phyloP scores from a whole-genome alignment of 2,797 vertebrate genomes.

The Manis pentadactyla region DNA sequence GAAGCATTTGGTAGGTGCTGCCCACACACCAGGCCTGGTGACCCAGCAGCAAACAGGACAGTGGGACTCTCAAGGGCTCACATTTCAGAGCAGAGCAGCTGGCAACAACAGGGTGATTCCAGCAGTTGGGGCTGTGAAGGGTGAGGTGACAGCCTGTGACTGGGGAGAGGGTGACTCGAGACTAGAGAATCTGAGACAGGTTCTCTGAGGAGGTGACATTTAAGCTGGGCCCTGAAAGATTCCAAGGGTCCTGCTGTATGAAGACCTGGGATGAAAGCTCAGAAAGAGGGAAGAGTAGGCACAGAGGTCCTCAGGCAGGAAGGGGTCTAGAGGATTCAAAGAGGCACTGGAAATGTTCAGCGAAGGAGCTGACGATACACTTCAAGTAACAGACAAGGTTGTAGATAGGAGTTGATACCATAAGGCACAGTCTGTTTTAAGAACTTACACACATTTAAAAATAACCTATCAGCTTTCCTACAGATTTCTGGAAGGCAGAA shows the following conservation, averaged over 20 bases:
- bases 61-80: not conserved
- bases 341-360: not conserved
- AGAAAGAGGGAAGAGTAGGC: not conserved
- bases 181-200: not conserved
- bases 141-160: fast-evolving
- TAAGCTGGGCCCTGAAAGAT: not conserved
- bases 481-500: not conserved
- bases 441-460: not conserved
- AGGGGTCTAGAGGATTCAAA: not conserved
- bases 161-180: not conserved
- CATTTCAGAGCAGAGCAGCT: not conserved
- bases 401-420: not conserved
- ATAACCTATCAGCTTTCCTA: not conserved
- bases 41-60: not conserved
- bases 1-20: not conserved
- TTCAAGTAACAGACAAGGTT: not conserved
- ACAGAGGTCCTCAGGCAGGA: not conserved
- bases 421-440: not conserved
- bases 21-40: not conserved
- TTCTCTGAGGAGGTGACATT: not conserved
- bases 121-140: not conserved
- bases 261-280: not conserved
- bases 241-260: not conserved
- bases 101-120: not conserved
- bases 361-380: not conserved